Percentiles rank a stretch among this genome's conserved stretches.
Evolutionary conservation across 2,797 vertebrate species (phyloP).

Genomic region (Echeneis naucrates): DNA sequence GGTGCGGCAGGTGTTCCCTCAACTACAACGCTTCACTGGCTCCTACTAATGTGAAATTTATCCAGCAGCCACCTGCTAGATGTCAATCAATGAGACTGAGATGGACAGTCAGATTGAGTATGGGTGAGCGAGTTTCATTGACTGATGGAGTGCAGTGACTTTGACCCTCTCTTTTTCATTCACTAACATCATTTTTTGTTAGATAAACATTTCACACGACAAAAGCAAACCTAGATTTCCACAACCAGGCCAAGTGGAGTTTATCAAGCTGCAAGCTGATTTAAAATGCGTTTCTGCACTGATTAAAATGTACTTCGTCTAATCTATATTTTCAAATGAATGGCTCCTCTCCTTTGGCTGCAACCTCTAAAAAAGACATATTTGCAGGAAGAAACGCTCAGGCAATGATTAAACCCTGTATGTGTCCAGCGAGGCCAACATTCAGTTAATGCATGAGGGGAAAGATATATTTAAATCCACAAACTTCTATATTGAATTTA

Average conservation of each 20-base stretch:
- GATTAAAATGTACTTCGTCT: constrained; percentile 43
- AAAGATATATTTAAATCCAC: background rate
- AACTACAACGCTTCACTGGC: constrained; percentile 79
- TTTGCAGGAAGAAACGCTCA: constrained; percentile 9
- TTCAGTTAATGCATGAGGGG: background rate
- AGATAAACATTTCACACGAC: constrained; percentile 34
- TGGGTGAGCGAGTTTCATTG: constrained; percentile 47
- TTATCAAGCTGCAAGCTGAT: constrained; percentile 26
- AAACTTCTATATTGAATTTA: background rate
- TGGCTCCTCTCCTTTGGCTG: constrained; percentile 23
- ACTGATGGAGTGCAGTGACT: constrained; percentile 34
- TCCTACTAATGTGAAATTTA: constrained; percentile 82
- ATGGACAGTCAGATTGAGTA: constrained; percentile 28
- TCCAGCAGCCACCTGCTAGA: constrained; percentile 81
- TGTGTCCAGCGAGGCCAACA: background rate
- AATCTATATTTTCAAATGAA: constrained; percentile 24
- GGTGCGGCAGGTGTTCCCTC: constrained; percentile 82
- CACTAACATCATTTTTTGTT: constrained; percentile 34
- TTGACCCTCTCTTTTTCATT: constrained; percentile 16
- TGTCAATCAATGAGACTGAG: constrained; percentile 66
- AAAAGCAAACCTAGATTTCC: constrained; percentile 23
- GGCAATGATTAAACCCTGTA: background rate
- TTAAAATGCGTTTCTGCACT: constrained; percentile 21
- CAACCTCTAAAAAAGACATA: constrained; percentile 1
- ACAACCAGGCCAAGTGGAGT: constrained; percentile 13